Percentiles rank a stretch among this genome's conserved stretches.
phyloP scores from a whole-genome alignment of 2,113 vertebrate genomes.

The Sitta europaea region DNA sequence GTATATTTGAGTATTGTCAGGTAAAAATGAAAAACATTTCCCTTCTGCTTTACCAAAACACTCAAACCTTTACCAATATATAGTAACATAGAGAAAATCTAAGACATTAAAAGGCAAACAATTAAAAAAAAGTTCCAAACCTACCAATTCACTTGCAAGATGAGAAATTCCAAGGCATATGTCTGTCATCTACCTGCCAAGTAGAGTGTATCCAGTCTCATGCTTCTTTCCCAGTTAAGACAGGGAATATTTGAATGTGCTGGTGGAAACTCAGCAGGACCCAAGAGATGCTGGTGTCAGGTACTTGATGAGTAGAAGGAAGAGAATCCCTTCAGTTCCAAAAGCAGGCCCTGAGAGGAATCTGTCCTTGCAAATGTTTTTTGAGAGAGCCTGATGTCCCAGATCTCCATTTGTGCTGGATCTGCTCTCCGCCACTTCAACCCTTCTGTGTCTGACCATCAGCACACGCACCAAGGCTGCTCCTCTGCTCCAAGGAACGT shows the following conservation, averaged over 20 bases:
- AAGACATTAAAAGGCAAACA: not conserved
- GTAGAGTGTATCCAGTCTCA: not conserved
- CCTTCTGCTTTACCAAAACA: not conserved
- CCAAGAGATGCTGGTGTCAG: not conserved
- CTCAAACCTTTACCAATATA: not conserved
- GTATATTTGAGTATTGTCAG: not conserved
- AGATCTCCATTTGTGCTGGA: not conserved
- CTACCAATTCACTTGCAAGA: not conserved
- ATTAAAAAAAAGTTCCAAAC: not conserved
- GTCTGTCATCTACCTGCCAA: not conserved
- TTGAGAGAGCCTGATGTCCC: not conserved
- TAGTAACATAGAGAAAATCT: not conserved
- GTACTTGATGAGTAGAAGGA: not conserved
- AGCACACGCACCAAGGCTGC: not conserved
- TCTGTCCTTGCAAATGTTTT: not conserved
- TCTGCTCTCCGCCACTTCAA: not conserved
- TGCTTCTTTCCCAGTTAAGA: not conserved
- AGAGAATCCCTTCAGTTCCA: not conserved
- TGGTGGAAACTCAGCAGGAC: not conserved
- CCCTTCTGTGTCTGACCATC: not conserved
- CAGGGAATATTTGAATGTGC: not conserved
- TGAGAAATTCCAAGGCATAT: not conserved
- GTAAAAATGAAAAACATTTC: not conserved
- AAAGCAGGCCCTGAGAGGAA: not conserved
- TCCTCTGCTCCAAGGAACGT: not conserved